phyloP scores from a whole-genome alignment of 2,888 invertebrate genomes.

The Panzeria rudis region DNA sequence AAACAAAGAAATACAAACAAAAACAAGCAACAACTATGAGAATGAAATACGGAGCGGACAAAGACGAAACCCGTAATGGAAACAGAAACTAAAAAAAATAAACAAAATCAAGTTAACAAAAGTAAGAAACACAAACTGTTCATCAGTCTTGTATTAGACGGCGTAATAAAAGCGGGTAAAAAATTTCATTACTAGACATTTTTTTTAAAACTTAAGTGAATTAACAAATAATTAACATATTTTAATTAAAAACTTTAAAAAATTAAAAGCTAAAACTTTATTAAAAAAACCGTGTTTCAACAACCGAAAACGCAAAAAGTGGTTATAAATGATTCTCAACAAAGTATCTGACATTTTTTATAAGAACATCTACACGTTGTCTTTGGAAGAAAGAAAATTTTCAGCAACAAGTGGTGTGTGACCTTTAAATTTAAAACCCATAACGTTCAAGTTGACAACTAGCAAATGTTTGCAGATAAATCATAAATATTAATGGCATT shows the following conservation, averaged over 20 bases:
- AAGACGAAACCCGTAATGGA: constrained; percentile 57
- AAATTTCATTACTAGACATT: not conserved
- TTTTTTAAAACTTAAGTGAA: not conserved
- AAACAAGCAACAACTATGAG: constrained; percentile 12
- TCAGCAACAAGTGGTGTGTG: constrained; percentile 52
- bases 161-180: constrained; percentile 75
- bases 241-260: not conserved
- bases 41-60: constrained; percentile 48
- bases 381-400: not conserved
- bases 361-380: constrained; percentile 39
- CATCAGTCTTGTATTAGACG: constrained; percentile 79
- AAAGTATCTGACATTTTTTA: not conserved
- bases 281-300: not conserved
- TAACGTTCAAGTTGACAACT: constrained; percentile 39
- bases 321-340: not conserved
- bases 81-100: constrained; percentile 46
- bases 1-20: constrained; percentile 36
- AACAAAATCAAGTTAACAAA: constrained; percentile 64
- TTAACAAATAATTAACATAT: not conserved
- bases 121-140: constrained; percentile 62
- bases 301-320: not conserved
- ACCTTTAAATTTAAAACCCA: constrained; percentile 37
- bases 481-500: constrained; percentile 18
- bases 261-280: not conserved
- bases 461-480: constrained; percentile 43